A percentile compares a stretch with the other conserved stretches of the same genome.
phyloP scores from a whole-genome alignment of 2,888 invertebrate genomes.

The Serrognathus titanus region DNA sequence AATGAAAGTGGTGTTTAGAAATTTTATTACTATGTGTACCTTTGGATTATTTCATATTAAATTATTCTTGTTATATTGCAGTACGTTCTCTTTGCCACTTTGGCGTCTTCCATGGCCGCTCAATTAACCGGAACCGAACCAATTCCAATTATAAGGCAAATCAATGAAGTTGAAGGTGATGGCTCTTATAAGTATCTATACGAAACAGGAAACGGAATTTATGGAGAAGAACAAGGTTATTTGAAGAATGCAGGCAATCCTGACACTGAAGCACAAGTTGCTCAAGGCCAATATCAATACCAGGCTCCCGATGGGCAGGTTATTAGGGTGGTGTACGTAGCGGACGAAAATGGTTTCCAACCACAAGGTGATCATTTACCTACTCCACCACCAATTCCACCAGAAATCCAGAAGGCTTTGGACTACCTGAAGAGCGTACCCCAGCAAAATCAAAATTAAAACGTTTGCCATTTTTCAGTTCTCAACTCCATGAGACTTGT shows the following conservation, averaged over 20 bases:
- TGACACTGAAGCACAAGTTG: slow-evolving; percentile 44
- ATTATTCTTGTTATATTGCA: too few relatives aligned
- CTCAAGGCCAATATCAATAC: slow-evolving; percentile 51
- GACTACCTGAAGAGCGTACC: slow-evolving; percentile 6
- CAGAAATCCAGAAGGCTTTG: slow-evolving; percentile 48
- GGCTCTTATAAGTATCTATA: slow-evolving; percentile 50
- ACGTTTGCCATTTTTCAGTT: too few relatives aligned
- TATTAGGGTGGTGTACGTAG: slow-evolving; percentile 26
- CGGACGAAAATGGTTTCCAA: slow-evolving; percentile 39
- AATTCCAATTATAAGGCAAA: slow-evolving; percentile 38
- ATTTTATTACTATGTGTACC: too few relatives aligned
- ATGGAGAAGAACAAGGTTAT: slow-evolving; percentile 44
- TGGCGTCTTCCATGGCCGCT: background rate
- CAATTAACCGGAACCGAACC: slow-evolving; percentile 21
- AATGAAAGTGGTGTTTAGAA: too few relatives aligned
- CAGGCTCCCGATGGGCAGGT: slow-evolving; percentile 50
- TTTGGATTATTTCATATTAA: too few relatives aligned
- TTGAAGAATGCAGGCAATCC: slow-evolving; percentile 37
- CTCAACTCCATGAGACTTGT: too few relatives aligned
- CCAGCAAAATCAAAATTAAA: too few relatives aligned
- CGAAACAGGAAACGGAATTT: slow-evolving; percentile 56
- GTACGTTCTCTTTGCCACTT: too few relatives aligned
- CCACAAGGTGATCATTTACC: slow-evolving; percentile 45
- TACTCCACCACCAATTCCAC: slow-evolving; percentile 59
- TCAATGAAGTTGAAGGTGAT: slow-evolving; percentile 49